Base-by-base conservation (phyloP, 2,797 vertebrate genomes). In the Sternarchorhynchus goeldii region DNA sequence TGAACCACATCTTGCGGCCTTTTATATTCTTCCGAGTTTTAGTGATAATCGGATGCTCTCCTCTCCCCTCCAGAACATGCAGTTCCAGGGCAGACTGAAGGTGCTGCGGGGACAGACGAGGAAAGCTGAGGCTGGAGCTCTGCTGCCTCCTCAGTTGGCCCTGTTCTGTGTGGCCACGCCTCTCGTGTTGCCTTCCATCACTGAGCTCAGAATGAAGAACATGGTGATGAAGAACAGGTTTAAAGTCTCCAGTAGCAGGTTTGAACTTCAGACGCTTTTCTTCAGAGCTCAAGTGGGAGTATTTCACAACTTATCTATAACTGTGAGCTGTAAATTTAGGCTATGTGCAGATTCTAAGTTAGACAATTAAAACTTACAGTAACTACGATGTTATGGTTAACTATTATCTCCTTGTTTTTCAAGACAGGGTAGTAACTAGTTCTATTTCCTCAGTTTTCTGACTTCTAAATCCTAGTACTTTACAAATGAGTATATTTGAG, bases 31-130 rank as follows among this genome's bases (percentile, higher is more conserved):
- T 10, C 10, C 12, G 10, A 50, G 45, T 50, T 12, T 50, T 12
- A 50, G 45, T 32, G 25, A 16, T 6, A 66, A 41, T 10, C 6
- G 14, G 12, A 20, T 3, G 20, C 34, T n/a, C 64, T 39, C 34
- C n/a, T 18, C 16, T 14, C 56, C 60, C 6, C 77, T 81, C 21
- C 2, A 96, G 94, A 95, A 91, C 3, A 93, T 95, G 94, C 94
- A 95, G 87, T 95, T 95, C 85, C 94, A 95, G 88, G 95, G 95
- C 31, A 94, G 92, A 85, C 86, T 96, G 0, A 95, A 93, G 76
- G 94, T 95, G 86, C 91, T 96, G 63, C 93, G 94, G 57, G 95
- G 95, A 63, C 95, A 96, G 89, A 93, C 90, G 84, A 93, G 91
- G 87, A 95, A 91, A 79, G 87, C 90, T 0, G 88, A 92, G 0